Evolutionary conservation across 1,140 invertebrate genomes (phyloP), one percentile per base, ranked within the genome.

Genomic region (Lordiphosa stackelbergi): DNA sequence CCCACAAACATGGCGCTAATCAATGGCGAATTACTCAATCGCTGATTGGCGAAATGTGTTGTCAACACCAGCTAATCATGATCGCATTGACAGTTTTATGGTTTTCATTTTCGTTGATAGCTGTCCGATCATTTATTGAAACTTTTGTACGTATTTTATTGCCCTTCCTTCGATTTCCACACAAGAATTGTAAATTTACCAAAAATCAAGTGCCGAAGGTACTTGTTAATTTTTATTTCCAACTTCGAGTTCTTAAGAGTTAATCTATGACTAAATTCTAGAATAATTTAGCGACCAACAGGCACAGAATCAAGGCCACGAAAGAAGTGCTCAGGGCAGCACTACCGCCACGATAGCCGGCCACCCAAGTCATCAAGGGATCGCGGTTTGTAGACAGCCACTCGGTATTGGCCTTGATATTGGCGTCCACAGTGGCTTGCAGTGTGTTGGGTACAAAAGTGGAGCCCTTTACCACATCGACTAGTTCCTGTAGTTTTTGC

Each of bases 371-470:
- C 24, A 87, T 66, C 5, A 87, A 49, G 3, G 81, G 73, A 1
- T 64, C 64, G 6, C 85, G 69, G 37, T 87, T 86, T 11, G 13
- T 12, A 5, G 12, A 3, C 19, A 84, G 48, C 85, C 85, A 87
- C 1, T 74, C 66, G 36, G 46, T 37, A 42, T 87, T 87, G 10
- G 61, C 55, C 5, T 63, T 28, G n/a, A 85, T 42, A 16, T 45
- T 77, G 16, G 45, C 5, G 13, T 84, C 66, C 2, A 77, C 85
- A 24, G 13, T 61, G 0, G 2, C 6, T 47, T 86, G 75, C 49
- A 86, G 38, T 0, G 53, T 71, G 0, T 12, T 5, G 4, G 60
- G 46, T 0, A 86, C 79, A 7, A 53, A 64, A 5, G 5, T 41
- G n/a, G 73, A 66, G 0, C 5, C 10, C 42, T 73, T 71, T 6